These are phyloP conservation scores for Anabacerthia variegaticeps DNA, from an alignment of 2,797 vertebrate species.

Conservation along the genomic window DNA sequence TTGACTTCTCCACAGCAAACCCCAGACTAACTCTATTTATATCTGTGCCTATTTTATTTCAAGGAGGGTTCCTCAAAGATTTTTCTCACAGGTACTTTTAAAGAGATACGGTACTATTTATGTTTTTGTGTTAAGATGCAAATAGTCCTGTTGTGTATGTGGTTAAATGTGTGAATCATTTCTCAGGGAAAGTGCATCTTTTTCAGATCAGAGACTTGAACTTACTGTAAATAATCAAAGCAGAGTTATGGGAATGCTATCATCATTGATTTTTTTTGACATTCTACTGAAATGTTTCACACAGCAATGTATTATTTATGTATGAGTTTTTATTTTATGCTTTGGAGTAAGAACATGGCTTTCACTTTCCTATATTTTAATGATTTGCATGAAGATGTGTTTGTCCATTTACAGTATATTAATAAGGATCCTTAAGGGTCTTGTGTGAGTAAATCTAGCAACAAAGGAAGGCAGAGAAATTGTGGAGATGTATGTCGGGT, in stretches of 20 bases:
- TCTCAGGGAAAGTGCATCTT: background rate
- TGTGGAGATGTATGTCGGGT: fast-evolving
- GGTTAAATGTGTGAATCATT: background rate
- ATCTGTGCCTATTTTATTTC: background rate
- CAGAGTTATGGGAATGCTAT: background rate
- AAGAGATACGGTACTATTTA: background rate
- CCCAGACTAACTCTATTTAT: background rate
- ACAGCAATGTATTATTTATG: background rate
- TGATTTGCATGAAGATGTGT: background rate
- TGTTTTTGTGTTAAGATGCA: background rate
- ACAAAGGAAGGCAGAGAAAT: background rate
- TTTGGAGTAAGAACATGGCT: background rate
- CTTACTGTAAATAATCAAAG: background rate
- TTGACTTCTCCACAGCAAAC: background rate
- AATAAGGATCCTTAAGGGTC: background rate
- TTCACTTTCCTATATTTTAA: background rate
- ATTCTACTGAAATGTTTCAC: background rate
- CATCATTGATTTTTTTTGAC: background rate
- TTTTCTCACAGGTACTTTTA: background rate
- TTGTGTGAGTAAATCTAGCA: background rate
- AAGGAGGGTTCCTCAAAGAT: background rate
- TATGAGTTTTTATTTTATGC: background rate
- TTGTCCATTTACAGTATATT: background rate
- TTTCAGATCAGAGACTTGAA: background rate
- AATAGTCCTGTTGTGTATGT: background rate